A percentile compares a stretch with the other conserved stretches of the same genome.
Conservation (phyloP, 1,140 invertebrate species). For the Dendroctonus ponderosae region DNA sequence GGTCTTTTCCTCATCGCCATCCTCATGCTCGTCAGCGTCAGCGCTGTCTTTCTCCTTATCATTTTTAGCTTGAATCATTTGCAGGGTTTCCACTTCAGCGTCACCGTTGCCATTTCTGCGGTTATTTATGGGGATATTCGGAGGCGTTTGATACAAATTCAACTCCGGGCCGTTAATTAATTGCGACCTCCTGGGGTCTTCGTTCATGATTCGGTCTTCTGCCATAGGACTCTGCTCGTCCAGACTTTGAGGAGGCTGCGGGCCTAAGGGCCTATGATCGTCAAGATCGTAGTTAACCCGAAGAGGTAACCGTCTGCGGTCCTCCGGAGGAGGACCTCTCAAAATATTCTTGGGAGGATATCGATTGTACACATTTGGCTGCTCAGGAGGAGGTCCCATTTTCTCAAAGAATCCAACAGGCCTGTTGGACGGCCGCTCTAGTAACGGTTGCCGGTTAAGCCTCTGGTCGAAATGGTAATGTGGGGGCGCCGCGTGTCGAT, state of each 20-base stretch:
- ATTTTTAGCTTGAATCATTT: slow-evolving; percentile 62
- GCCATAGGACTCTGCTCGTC: slow-evolving; percentile 38
- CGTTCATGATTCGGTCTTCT: slow-evolving; percentile 40
- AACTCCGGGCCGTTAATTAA: slow-evolving; percentile 35
- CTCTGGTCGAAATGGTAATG: slow-evolving; percentile 36
- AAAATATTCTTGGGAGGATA: slow-evolving; percentile 41
- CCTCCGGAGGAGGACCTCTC: slow-evolving; percentile 15
- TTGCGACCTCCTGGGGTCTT: slow-evolving; percentile 33
- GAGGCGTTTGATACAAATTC: slow-evolving; percentile 45
- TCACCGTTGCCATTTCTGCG: slow-evolving; percentile 41
- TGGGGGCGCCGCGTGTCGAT: slow-evolving; percentile 12
- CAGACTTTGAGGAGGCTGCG: slow-evolving; percentile 34
- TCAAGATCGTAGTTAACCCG: slow-evolving; percentile 18
- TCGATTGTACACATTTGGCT: slow-evolving; percentile 37
- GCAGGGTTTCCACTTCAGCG: slow-evolving; percentile 58
- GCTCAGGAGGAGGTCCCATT: slow-evolving; percentile 55
- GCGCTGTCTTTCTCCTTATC: slow-evolving; percentile 39
- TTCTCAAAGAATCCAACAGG: slow-evolving; percentile 50
- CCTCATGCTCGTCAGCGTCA: slow-evolving; percentile 3
- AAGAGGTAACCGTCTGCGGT: neutral
- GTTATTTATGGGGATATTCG: slow-evolving; percentile 42
- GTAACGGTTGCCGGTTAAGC: slow-evolving; percentile 45
- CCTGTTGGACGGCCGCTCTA: slow-evolving; percentile 48
- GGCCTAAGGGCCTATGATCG: slow-evolving; percentile 20
- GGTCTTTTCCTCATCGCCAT: slow-evolving; percentile 2